Conservation (phyloP, 2,113 vertebrate genomes). For the Strix uralensis region DNA sequence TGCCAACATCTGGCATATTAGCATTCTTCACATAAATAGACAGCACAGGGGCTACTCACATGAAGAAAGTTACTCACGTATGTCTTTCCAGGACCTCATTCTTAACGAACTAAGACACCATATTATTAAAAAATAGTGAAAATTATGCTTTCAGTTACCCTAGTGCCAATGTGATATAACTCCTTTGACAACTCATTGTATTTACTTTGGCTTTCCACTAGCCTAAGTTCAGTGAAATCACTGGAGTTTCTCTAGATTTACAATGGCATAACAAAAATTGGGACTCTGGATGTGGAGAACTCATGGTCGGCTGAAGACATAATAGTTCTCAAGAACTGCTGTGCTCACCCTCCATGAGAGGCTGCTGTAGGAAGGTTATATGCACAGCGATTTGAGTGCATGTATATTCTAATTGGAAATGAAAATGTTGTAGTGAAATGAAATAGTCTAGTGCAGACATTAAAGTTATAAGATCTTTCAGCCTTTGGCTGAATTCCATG, state of each 20-base stretch:
- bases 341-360: not conserved
- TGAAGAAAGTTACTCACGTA: not conserved
- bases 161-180: not conserved
- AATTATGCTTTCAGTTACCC: slow-evolving; percentile 36
- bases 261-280: not conserved
- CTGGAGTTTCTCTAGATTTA: slow-evolving; percentile 31
- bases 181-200: slow-evolving; percentile 27
- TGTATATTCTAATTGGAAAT: not conserved
- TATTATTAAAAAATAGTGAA: slow-evolving; percentile 42
- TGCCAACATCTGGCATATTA: not conserved
- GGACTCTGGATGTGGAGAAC: not conserved
- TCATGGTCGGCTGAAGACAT: not conserved
- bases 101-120: slow-evolving; percentile 30
- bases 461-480: not conserved
- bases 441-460: not conserved
- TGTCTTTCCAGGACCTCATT: slow-evolving; percentile 5
- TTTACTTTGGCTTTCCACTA: slow-evolving; percentile 43
- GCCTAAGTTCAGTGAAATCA: not conserved
- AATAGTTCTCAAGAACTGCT: not conserved
- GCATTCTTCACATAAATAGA: not conserved
- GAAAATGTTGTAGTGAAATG: not conserved
- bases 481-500: not conserved
- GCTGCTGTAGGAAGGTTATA: not conserved
- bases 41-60: not conserved
- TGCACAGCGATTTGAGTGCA: not conserved